Conservation (phyloP, 1,140 invertebrate species). For the Apis laboriosa region DNA sequence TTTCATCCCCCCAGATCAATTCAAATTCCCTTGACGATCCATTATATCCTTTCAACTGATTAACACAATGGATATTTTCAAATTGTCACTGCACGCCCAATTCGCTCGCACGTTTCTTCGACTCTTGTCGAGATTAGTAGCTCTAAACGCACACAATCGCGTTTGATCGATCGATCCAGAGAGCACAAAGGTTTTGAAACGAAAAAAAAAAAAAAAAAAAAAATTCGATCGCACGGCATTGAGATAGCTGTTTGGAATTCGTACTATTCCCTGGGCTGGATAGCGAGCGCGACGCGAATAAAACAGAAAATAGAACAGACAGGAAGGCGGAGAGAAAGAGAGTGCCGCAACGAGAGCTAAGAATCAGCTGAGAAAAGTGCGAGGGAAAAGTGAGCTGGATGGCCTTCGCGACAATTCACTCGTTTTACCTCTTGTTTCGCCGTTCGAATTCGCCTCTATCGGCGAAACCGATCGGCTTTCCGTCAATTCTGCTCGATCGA, state of each 20-base stretch:
- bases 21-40: too few relatives aligned
- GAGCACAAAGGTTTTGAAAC: conserved; percentile 6
- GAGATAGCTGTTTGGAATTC: conserved; percentile 21
- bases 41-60: too few relatives aligned
- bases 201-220: neutral
- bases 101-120: too few relatives aligned
- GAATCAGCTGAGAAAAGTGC: conserved; percentile 64
- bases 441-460: conserved; percentile 55
- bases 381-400: conserved; percentile 73
- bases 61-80: too few relatives aligned
- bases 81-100: too few relatives aligned
- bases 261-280: conserved; percentile 25
- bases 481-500: conserved; percentile 31
- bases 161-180: neutral
- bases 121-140: too few relatives aligned
- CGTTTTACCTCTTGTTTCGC: conserved; percentile 55
- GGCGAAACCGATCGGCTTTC: conserved; percentile 27
- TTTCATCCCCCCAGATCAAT: too few relatives aligned
- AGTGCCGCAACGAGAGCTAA: conserved; percentile 42
- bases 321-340: conserved; percentile 54
- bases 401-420: conserved; percentile 72
- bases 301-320: conserved; percentile 31
- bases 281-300: conserved; percentile 2
- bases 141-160: neutral
- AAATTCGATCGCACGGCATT: conserved; percentile 32